Conservation (phyloP, 2,888 invertebrate genomes). For the Steromphala cineraria region DNA sequence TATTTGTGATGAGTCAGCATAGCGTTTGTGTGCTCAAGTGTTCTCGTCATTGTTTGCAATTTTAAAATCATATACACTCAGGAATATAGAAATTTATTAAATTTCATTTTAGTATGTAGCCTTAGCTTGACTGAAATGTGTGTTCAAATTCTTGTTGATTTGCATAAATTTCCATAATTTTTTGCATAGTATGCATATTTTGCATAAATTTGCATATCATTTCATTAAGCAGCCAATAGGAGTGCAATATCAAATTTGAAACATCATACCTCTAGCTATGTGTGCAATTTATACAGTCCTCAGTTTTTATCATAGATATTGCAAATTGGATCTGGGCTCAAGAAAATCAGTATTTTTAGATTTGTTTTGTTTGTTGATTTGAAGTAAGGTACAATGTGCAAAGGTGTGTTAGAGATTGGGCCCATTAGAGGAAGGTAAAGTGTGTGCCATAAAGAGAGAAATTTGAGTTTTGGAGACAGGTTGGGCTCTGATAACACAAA, state of each 20-base stretch:
- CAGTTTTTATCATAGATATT: not conserved
- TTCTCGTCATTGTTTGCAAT: constrained; percentile 7
- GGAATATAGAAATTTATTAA: not conserved
- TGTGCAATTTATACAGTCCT: not conserved
- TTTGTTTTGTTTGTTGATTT: not conserved
- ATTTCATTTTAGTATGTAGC: not conserved
- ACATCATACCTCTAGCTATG: constrained; percentile 11
- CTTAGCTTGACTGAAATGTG: not conserved
- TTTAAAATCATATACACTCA: constrained; percentile 11
- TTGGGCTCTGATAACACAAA: not conserved
- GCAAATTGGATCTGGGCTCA: constrained; percentile 1
- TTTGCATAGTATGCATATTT: no score
- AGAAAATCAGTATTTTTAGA: constrained; percentile 8
- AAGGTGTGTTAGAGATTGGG: not conserved
- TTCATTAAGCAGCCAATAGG: not conserved
- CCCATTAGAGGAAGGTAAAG: not conserved
- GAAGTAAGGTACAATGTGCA: no score
- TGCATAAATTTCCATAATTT: not conserved
- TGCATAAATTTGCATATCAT: constrained; percentile 13
- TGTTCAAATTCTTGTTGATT: not conserved
- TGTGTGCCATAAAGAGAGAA: not conserved
- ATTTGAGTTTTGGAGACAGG: not conserved
- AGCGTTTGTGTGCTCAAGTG: constrained; percentile 9
- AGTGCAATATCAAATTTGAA: not conserved
- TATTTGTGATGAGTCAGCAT: not conserved